Conservation (phyloP, 2,888 invertebrate genomes). For the Junonia oenone region DNA sequence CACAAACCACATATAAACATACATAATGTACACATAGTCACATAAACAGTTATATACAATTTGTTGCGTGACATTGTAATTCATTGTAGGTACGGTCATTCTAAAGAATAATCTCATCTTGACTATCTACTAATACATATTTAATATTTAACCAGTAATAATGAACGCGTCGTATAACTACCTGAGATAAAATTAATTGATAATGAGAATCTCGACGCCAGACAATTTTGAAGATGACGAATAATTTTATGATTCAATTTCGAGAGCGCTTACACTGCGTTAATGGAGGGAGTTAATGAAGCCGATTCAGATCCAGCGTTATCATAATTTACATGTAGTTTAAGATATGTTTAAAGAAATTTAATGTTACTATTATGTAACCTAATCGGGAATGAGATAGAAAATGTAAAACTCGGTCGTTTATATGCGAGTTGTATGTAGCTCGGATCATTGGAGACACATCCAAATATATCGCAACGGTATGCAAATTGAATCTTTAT, state of each 20-base stretch:
- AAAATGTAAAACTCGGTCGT: background rate
- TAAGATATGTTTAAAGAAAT: background rate
- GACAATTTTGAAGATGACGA: constrained; percentile 27
- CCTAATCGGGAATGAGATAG: background rate
- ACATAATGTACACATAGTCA: no score
- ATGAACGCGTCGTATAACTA: constrained; percentile 22
- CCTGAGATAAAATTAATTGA: constrained; percentile 29
- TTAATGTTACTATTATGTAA: background rate
- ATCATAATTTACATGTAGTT: background rate
- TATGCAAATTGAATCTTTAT: constrained; percentile 42
- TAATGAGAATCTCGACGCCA: constrained; percentile 25
- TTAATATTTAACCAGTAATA: constrained; percentile 22
- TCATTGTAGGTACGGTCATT: constrained; percentile 3
- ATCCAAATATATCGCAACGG: background rate
- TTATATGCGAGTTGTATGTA: background rate
- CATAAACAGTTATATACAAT: background rate
- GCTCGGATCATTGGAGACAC: background rate
- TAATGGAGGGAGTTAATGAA: constrained; percentile 19
- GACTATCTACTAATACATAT: constrained; percentile 14
- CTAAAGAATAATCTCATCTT: constrained; percentile 8
- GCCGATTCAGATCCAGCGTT: constrained; percentile 14
- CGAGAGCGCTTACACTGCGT: constrained; percentile 15
- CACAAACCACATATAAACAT: background rate
- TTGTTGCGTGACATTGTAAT: background rate
- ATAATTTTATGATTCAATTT: constrained; percentile 24